Conservation (phyloP, 2,888 invertebrate species). For the Branchipolynoe longqiensis region DNA sequence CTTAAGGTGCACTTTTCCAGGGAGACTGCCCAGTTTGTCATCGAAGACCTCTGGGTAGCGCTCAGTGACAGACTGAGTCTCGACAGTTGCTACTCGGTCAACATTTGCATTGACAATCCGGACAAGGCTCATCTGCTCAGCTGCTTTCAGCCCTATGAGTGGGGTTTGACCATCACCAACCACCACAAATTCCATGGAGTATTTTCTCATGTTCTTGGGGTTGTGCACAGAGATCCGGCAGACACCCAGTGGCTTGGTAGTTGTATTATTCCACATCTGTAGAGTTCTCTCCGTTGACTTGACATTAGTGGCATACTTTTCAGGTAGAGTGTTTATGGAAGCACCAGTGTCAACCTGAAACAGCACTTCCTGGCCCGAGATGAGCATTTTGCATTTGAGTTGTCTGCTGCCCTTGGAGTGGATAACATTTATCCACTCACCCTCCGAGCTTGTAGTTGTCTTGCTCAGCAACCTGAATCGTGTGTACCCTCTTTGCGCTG, state of each 20-base stretch:
- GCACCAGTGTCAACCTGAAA: slow-evolving; percentile 26
- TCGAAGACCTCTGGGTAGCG: not conserved
- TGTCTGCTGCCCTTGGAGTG: not conserved
- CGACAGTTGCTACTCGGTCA: not conserved
- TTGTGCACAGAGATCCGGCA: not conserved
- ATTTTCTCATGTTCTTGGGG: not conserved
- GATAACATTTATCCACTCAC: slow-evolving; percentile 17
- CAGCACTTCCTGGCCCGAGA: not conserved
- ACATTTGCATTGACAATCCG: not conserved
- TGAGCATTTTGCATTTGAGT: slow-evolving; percentile 6
- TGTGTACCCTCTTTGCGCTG: not conserved
- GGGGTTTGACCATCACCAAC: not conserved
- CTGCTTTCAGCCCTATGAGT: not conserved
- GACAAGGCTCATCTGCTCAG: not conserved
- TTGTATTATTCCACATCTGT: not conserved
- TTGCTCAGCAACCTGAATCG: not conserved
- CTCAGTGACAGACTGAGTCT: not conserved
- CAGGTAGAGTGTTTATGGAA: not conserved
- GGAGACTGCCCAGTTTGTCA: slow-evolving; percentile 1
- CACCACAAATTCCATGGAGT: slow-evolving; percentile 15
- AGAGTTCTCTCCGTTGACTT: not conserved
- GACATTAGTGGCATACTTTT: not conserved
- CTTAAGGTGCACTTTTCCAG: not conserved
- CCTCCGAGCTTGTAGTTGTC: not conserved
- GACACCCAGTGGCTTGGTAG: not conserved